Conservation (phyloP, 2,113 vertebrate genomes). For the Rhadina sibilatrix region DNA sequence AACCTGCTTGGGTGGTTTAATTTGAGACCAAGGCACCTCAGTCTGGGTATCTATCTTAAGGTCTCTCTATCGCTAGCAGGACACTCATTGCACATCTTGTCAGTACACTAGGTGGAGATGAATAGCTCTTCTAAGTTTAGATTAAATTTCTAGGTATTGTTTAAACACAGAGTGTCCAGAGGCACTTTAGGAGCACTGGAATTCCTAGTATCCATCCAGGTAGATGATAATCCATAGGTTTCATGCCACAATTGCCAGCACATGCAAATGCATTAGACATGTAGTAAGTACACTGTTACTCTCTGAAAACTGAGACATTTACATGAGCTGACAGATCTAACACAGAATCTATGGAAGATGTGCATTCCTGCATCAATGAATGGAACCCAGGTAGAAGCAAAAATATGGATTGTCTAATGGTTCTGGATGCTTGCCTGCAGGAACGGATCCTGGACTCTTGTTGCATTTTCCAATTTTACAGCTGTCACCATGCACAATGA, state of each 20-base stretch:
- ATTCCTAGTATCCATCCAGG: neutral
- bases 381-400: neutral
- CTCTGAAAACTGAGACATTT: neutral
- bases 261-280: neutral
- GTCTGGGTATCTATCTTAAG: neutral
- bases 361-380: neutral
- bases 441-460: neutral
- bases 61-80: neutral
- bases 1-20: neutral
- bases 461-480: neutral
- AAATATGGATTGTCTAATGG: neutral
- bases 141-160: neutral
- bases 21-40: neutral
- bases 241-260: neutral
- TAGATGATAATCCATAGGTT: neutral
- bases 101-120: neutral
- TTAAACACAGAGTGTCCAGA: neutral
- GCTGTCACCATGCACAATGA: neutral
- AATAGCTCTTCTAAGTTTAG: neutral
- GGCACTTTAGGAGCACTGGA: neutral
- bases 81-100: neutral
- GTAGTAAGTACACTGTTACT: neutral
- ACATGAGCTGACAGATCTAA: neutral
- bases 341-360: fast-evolving
- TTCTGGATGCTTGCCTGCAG: neutral